These are phyloP conservation scores for Anarrhichthys ocellatus DNA, from an alignment of 2,113 vertebrate species.

Conservation along the genomic window DNA sequence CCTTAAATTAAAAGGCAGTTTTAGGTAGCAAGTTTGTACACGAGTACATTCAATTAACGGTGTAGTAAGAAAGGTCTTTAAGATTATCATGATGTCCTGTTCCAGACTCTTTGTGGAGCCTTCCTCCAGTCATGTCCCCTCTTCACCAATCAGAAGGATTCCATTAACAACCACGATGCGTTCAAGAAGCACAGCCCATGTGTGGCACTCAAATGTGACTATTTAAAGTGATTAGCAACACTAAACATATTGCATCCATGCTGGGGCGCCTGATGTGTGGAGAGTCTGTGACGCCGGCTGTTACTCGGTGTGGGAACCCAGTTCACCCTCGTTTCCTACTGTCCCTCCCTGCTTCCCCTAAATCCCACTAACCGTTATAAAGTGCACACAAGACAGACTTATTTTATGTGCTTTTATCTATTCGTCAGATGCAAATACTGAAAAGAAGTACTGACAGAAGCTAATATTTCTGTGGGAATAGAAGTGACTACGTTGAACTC, in stretches of 20 bases:
- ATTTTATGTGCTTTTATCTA: neutral
- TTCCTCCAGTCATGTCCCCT: neutral
- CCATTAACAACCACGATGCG: neutral
- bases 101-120: neutral
- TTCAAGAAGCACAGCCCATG: neutral
- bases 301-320: constrained; percentile 18
- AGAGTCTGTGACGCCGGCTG: constrained; percentile 33
- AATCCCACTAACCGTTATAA: neutral
- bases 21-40: neutral
- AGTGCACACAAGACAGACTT: neutral
- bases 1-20: neutral
- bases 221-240: constrained; percentile 40
- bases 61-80: too few relatives aligned
- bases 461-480: neutral
- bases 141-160: constrained; percentile 5
- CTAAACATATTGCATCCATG: constrained; percentile 36
- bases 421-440: neutral
- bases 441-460: neutral
- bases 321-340: neutral
- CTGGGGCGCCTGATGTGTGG: constrained; percentile 38
- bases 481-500: neutral
- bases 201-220: constrained; percentile 16
- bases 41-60: neutral
- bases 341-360: neutral
- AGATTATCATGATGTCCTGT: neutral